Evolutionary conservation across 2,888 invertebrate species (phyloP), one percentile per base, ranked within the genome.

Genomic region (Coelogynopora nodosa): DNA sequence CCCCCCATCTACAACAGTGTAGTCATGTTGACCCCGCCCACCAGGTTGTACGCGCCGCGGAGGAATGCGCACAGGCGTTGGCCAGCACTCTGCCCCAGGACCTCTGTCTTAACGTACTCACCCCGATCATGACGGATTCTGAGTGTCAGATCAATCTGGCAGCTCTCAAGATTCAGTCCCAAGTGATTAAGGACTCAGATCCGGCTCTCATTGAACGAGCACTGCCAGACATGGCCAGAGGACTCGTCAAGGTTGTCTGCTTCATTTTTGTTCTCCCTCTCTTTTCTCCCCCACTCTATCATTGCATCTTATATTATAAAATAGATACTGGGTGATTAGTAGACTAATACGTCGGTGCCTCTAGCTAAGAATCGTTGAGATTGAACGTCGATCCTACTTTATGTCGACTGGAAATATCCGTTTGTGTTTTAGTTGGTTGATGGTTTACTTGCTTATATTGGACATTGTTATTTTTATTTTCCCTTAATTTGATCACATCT

Each of bases 81-180:
- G 97, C 96, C 80, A 93, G 94, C 27, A 94, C 95, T 74, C 93
- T 97, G 90, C 96, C 96, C 0, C 94, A 96, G 0, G 94, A 95
- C 88, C 94, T 95, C 91, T 94, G 95, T 84, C 94, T 95, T 74
- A 94, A 94, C 92, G 93, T 95, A 0, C 93, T 96, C 26, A 94
- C 94, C 90, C 96, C 97, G 0, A 94, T 97, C 89, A 96, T 98
- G 89, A 90, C 91, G 87, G 97, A 96, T 0, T 95, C 95, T 89
- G 94, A 95, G 28, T 95, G 94, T 93, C 97, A 97, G 0, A 94
- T 95, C 87, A 95, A 96, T 90, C 94, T 96, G 91, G 96, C 96
- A 89, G 97, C 97, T 87, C 95, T 98, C 83, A 97, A 97, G 93
- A 95, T 97, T 93, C 90, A 90, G 88, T 90, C 90, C 5, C 88